Base-by-base conservation (phyloP, 2,797 vertebrate species). In the Discoglossus pictus region DNA sequence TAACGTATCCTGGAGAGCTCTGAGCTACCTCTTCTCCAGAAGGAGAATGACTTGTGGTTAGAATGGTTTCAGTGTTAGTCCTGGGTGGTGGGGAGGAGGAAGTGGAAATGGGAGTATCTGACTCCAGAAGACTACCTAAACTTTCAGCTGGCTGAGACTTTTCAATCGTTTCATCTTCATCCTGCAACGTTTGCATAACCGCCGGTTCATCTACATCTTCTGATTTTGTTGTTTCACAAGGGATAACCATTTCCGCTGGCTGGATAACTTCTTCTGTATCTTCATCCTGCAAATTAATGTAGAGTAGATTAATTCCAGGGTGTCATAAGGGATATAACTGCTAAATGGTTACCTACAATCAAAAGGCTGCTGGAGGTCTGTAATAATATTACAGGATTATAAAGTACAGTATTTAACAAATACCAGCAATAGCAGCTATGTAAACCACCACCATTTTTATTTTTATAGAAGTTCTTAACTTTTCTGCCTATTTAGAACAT, bases 1-100 rank as follows among this genome's bases (percentile, higher is more conserved):
- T 86, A 76, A 84, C 79, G 42, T 89, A 80, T 18, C 84, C 89
- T 63, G 92, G 87, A 69, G 88, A 92, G 56, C 79, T 87, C 62
- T 88, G 77, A 39, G 84, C 79, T 64, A 75, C 73, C 27, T 74
- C 72, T 73, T 93, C 89, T 78, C 89, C 90, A 42, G 82, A 78
- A 55, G 87, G 64, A 12, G 87, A 90, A 69, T 78, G 65, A 73
- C 82, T 27, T 8, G 80, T 79, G 73, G 80, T 84, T 59, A 86
- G 80, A 34, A 77, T 80, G 64, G 83, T 88, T 73, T 92, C 89
- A 0, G 75, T 67, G 58, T 82, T 87, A 66, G 87, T 86, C 73
- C 89, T 90, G 76, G 86, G 86, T 40, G 88, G 83, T 10, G 84
- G 87, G 83, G 82, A 86, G 65, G 83, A 87, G 20, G 82, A 79